A percentile compares a stretch with the other conserved stretches of the same genome.
These are phyloP conservation scores for Volucella bombylans DNA, from an alignment of 2,888 invertebrate genomes.

Conservation along the genomic window DNA sequence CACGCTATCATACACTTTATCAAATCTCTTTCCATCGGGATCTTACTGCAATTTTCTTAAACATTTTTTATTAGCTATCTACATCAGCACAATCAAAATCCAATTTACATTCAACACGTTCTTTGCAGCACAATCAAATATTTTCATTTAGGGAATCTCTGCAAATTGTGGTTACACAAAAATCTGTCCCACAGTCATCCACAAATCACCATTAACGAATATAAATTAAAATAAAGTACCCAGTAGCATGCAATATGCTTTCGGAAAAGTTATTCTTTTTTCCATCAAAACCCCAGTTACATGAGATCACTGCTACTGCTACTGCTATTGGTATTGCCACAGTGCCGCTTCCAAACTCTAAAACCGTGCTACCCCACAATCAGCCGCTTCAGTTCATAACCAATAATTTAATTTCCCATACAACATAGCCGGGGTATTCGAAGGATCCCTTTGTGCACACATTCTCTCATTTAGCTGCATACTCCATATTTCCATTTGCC, in stretches of 20 bases:
- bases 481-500: neutral
- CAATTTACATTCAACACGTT: conserved; percentile 61
- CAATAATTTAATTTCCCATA: conserved; percentile 74
- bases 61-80: conserved; percentile 1
- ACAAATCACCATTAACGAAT: conserved; percentile 70
- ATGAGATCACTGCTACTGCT: conserved; percentile 44
- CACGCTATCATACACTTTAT: too few species aligned
- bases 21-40: too few species aligned
- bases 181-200: conserved; percentile 60
- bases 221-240: conserved; percentile 72
- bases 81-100: conserved; percentile 26
- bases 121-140: conserved; percentile 38
- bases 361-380: conserved; percentile 56
- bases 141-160: conserved; percentile 51
- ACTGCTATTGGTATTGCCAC: neutral
- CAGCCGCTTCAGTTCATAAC: conserved; percentile 63
- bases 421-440: conserved; percentile 38
- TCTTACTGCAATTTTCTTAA: neutral
- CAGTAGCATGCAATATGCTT: conserved; percentile 57
- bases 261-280: conserved; percentile 63
- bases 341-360: neutral
- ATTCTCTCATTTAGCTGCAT: conserved; percentile 50
- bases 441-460: conserved; percentile 37
- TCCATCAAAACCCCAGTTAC: conserved; percentile 52
- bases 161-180: conserved; percentile 62